Evolutionary conservation across 2,797 vertebrate species (phyloP), one percentile per base, ranked within the genome.

Genomic region (Gambusia yucatana): DNA sequence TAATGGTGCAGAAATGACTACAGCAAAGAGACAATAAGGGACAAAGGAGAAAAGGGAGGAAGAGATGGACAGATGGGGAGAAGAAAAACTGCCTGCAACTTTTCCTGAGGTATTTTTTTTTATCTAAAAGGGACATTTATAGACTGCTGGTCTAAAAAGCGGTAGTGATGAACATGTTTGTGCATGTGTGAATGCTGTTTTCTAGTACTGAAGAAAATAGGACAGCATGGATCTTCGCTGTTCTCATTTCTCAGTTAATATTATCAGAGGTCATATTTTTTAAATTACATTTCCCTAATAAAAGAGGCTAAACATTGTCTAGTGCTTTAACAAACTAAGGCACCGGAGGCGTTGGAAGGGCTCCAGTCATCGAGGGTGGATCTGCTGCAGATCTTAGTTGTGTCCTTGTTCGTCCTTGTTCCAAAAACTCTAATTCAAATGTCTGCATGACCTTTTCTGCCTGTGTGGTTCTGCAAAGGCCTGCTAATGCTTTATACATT

Each of bases 1-100:
- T 93, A 94, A 94, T 93, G 90, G 85, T 69, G 84, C 81, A 81
- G 84, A 86, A 88, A 91, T 91, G 81, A 91, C 83, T 81, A 84
- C 39, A 52, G 88, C 78, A 30, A 82, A 57, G 78, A 91, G 86
- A 90, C 88, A 88, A 89, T 86, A 69, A 81, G 82, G 86, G 70
- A 80, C 77, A 82, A 83, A 84, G 67, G 69, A 81, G 65, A 52
- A 43, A 78, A 20, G 67, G 75, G 36, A 72, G 77, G 5, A 43
- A 74, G 77, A 73, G 76, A 86, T 77, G 75, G 80, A 88, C 43
- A 72, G 65, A 91, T 72, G 73, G 76, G 10, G 50, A 67, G 65
- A 72, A 77, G 76, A 84, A 85, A 82, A 79, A 82, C 72, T 71
- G 17, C 52, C 79, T 71, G 72, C 79, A 76, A 48, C 25, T 70